Conservation (phyloP, 2,113 vertebrate genomes). For the Seriola dumerili region DNA sequence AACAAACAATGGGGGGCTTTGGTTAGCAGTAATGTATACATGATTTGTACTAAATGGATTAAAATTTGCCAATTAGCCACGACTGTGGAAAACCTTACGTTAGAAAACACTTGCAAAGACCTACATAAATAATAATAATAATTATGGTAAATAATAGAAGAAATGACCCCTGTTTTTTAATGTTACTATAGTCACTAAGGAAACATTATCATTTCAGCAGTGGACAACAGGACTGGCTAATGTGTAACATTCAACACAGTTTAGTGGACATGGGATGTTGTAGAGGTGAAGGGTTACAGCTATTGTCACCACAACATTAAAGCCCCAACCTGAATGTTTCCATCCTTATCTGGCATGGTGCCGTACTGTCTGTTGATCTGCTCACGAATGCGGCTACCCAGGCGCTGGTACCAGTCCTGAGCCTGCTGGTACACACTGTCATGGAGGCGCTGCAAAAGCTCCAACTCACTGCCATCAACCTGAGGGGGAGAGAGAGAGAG, state of each 20-base stretch:
- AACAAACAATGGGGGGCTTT: background rate
- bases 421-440: constrained; percentile 90
- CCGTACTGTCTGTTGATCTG: constrained; percentile 87
- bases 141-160: background rate
- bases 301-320: background rate
- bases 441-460: constrained; percentile 87
- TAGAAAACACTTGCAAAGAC: background rate
- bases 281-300: background rate
- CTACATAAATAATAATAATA: background rate
- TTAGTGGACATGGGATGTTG: background rate
- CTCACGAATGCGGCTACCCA: constrained; percentile 81
- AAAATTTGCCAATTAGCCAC: background rate
- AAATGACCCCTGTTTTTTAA: too few species aligned
- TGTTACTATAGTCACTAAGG: too few species aligned
- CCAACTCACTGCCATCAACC: constrained; percentile 87
- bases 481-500: constrained; percentile 44
- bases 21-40: background rate
- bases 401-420: constrained; percentile 87
- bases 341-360: constrained; percentile 87
- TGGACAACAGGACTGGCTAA: background rate
- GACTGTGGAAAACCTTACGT: background rate
- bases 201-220: too few species aligned
- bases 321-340: constrained; percentile 89
- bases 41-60: background rate
- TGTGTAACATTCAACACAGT: background rate